phyloP scores from a whole-genome alignment of 2,113 vertebrate species.

The Nymphicus hollandicus region DNA sequence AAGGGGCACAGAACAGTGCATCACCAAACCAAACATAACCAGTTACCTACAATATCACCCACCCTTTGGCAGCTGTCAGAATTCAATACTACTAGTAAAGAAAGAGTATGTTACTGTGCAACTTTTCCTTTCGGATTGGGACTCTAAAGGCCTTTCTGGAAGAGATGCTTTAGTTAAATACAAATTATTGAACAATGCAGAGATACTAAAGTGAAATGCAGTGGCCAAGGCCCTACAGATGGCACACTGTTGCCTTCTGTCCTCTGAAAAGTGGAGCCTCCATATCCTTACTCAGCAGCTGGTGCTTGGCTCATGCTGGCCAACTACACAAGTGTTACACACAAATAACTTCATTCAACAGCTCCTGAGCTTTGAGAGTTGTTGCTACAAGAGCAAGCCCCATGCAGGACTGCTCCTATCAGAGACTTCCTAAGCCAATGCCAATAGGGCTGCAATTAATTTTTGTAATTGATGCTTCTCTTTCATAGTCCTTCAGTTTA shows the following conservation, averaged over 20 bases:
- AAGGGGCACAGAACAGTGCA: background rate
- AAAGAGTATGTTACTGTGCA: background rate
- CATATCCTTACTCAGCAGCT: background rate
- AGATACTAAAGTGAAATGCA: background rate
- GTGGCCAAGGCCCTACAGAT: background rate
- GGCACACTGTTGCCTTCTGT: background rate
- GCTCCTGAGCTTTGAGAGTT: background rate
- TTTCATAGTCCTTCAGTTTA: background rate
- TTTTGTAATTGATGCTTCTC: background rate
- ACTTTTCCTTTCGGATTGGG: background rate
- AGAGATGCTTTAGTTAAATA: background rate
- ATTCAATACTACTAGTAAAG: background rate
- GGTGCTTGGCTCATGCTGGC: background rate
- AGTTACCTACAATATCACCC: background rate
- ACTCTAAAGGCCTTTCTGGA: background rate
- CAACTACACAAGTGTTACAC: background rate
- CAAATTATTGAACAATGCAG: background rate
- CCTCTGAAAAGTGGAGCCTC: background rate
- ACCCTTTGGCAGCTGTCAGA: background rate
- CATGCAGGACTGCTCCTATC: background rate
- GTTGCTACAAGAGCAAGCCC: background rate
- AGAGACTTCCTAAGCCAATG: background rate
- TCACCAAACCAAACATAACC: background rate
- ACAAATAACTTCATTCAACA: background rate
- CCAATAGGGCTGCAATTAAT: background rate